A percentile compares a stretch with the other conserved stretches of the same genome.
Evolutionary conservation across 2,888 invertebrate species (phyloP).

Genomic region (Atethmia centrago): DNA sequence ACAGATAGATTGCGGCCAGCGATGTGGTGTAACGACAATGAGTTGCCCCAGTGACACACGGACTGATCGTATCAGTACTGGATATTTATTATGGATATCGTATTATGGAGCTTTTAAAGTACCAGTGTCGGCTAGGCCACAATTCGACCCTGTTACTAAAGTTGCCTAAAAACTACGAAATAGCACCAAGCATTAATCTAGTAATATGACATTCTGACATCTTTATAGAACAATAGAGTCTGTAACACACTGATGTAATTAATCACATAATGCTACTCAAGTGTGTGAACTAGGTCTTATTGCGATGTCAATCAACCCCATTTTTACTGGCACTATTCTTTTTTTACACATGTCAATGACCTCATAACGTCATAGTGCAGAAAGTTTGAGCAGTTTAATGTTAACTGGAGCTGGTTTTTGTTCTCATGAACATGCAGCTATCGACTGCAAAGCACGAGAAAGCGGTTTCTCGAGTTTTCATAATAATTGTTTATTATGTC

Average conservation of each 20-base stretch:
- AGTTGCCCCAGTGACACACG: slow-evolving; percentile 65
- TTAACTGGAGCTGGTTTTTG: slow-evolving; percentile 37
- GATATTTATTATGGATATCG: slow-evolving; percentile 16
- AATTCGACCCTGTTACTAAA: neutral
- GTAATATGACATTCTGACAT: slow-evolving; percentile 52
- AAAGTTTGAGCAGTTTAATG: slow-evolving; percentile 49
- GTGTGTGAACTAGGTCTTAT: slow-evolving; percentile 64
- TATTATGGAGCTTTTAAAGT: slow-evolving; percentile 6
- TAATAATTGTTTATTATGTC: slow-evolving; percentile 56
- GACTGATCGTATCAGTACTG: slow-evolving; percentile 45
- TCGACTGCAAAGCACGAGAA: slow-evolving; percentile 53
- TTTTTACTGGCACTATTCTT: slow-evolving; percentile 51
- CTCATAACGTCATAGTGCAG: slow-evolving; percentile 51
- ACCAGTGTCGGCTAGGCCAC: slow-evolving; percentile 6
- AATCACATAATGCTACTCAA: slow-evolving; percentile 51
- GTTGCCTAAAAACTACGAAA: slow-evolving; percentile 16
- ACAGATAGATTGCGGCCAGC: slow-evolving; percentile 76
- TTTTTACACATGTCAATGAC: slow-evolving; percentile 62
- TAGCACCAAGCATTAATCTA: slow-evolving; percentile 14
- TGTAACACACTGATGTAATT: slow-evolving; percentile 59
- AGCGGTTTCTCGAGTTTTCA: slow-evolving; percentile 61
- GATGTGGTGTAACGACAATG: slow-evolving; percentile 76
- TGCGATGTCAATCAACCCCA: slow-evolving; percentile 55
- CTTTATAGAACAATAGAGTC: slow-evolving; percentile 59
- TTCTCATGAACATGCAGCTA: slow-evolving; percentile 39